Evolutionary conservation across 2,888 invertebrate species (phyloP), one percentile per base, ranked within the genome.

Genomic region (Zygogramma bicolorata): DNA sequence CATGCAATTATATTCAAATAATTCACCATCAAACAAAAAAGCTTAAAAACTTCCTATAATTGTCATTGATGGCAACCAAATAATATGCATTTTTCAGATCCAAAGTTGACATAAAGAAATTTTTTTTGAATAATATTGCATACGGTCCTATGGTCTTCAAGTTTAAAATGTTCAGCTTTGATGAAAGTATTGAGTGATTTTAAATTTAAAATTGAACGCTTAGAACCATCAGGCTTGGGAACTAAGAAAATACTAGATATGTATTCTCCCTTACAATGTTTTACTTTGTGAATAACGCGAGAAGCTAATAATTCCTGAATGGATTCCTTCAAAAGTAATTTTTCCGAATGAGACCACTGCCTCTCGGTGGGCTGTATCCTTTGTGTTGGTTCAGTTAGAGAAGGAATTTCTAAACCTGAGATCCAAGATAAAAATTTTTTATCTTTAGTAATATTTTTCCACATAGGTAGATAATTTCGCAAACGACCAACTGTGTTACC

Each of bases 91-190:
- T 31, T 31, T 31, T 4, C 31, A 31, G 31, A 31, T 31, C 34
- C 7, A 8, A 34, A 13, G 31, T 31, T n/a, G n/a, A n/a, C n/a
- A n/a, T n/a, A n/a, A 7, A 22, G 71, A 15, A 29, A 73, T 29
- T 22, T 63, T 40, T 6, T n/a, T n/a, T n/a, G n/a, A n/a, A n/a
- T n/a, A n/a, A n/a, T n/a, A n/a, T 62, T 69, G 53, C 57, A 13
- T 0, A 70, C 80, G 0, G 75, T 63, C 22, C 71, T 70, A 1
- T 78, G 68, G 42, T 79, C 75, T 15, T 79, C 75, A 46, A 80
- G 29, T 40, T n/a, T 80, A 61, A 80, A 80, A 60, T 79, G 74
- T 13, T 6, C 57, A 1, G 68, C 66, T 3, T 31, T 34, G 4
- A 73, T 62, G 60, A 62, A 74, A 1, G 49, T 46, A 68, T 75